Conservation (phyloP, 2,888 invertebrate genomes). For the Keiferia lycopersicella region DNA sequence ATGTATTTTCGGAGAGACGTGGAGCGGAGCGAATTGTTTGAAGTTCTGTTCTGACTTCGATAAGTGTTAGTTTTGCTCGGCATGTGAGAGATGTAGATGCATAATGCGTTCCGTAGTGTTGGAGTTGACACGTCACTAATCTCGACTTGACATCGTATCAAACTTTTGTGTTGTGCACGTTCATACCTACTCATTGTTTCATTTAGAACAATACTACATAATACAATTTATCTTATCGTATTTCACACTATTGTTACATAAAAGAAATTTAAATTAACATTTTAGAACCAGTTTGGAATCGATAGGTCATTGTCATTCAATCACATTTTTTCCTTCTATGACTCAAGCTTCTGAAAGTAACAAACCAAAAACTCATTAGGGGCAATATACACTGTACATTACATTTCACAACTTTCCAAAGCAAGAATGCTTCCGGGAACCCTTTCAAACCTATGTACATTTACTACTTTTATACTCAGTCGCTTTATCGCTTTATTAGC, state of each 20-base stretch:
- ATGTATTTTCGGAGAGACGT: constrained; percentile 10
- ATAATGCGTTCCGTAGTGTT: background rate
- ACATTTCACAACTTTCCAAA: constrained; percentile 7
- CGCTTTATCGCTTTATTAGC: constrained; percentile 77
- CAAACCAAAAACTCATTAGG: background rate
- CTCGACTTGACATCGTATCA: constrained; percentile 3
- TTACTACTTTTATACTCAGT: constrained; percentile 73
- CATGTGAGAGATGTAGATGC: background rate
- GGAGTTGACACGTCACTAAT: background rate
- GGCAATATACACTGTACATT: constrained; percentile 10
- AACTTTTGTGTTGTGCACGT: constrained; percentile 3
- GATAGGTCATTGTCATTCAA: background rate
- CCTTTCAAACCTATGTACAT: constrained; percentile 51
- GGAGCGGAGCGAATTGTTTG: constrained; percentile 7
- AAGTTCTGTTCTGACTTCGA: background rate
- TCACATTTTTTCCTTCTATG: background rate
- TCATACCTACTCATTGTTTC: background rate
- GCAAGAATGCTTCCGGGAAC: constrained; percentile 24
- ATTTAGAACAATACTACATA: background rate
- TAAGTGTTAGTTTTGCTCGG: constrained; percentile 12
- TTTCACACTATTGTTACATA: background rate
- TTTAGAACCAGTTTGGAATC: background rate
- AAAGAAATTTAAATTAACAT: background rate
- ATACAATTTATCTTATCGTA: background rate
- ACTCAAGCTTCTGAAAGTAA: background rate